Conservation (phyloP, 2,888 invertebrate genomes). For the Leptodirus hochenwartii region DNA sequence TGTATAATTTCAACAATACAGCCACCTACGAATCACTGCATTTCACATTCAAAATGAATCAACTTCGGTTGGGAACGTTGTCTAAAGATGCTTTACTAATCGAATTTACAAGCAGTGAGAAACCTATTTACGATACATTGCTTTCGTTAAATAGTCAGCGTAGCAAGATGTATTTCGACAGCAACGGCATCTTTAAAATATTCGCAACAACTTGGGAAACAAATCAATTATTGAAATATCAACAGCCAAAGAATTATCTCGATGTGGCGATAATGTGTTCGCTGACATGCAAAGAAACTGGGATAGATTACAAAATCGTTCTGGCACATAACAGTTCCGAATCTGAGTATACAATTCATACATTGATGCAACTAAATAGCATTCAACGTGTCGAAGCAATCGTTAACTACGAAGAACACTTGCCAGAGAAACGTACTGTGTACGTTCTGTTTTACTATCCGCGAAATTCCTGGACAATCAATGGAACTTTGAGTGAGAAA, state of each 20-base stretch:
- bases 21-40: conserved; percentile 8
- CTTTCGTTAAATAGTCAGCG: conserved; percentile 11
- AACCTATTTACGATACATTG: conserved; percentile 12
- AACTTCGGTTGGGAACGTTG: conserved; percentile 7
- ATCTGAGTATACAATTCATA: conserved; percentile 9
- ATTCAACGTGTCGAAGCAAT: conserved; percentile 12
- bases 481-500: conserved; percentile 10
- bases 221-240: conserved; percentile 13
- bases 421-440: conserved; percentile 8
- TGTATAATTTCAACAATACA: conserved; percentile 10
- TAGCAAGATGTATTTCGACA: conserved; percentile 13
- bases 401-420: conserved; percentile 10
- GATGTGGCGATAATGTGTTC: conserved; percentile 12
- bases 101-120: conserved; percentile 6
- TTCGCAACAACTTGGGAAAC: conserved; percentile 14
- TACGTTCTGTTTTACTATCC: conserved; percentile 14
- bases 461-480: conserved; percentile 11
- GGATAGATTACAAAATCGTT: conserved; percentile 12
- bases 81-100: conserved; percentile 8
- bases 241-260: conserved; percentile 3
- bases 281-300: conserved; percentile 12
- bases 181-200: conserved; percentile 9
- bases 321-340: conserved; percentile 11
- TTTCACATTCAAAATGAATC: conserved; percentile 8
- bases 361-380: conserved; percentile 12